Conservation (phyloP, 2,113 vertebrate species). For the Rutilus rutilus region DNA sequence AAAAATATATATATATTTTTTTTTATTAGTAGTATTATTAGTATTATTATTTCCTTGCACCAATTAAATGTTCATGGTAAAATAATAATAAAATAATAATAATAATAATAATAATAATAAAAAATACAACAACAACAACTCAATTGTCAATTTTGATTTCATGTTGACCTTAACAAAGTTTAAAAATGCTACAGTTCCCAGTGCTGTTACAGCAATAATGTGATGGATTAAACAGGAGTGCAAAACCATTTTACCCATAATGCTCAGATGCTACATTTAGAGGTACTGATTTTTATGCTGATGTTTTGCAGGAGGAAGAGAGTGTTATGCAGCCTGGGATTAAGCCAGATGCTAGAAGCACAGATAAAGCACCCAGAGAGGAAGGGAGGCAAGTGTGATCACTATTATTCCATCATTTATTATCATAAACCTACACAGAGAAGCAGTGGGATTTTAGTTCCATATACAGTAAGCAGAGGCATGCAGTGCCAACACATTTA, state of each 20-base stretch:
- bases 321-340: slow-evolving; percentile 46
- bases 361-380: slow-evolving; percentile 43
- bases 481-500: slow-evolving; percentile 25
- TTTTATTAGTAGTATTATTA: no score
- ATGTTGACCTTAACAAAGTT: slow-evolving; percentile 1
- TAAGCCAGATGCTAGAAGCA: slow-evolving; percentile 30
- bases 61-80: no score
- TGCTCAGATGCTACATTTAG: slow-evolving; percentile 8
- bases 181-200: neutral
- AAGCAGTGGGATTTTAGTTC: slow-evolving; percentile 24
- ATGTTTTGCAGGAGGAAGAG: slow-evolving; percentile 47
- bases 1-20: no score
- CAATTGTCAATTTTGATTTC: no score
- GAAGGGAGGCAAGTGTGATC: slow-evolving; percentile 44
- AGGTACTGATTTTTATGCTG: slow-evolving; percentile 29
- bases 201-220: neutral
- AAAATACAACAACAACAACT: no score
- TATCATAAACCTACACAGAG: slow-evolving; percentile 22
- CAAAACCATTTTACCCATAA: slow-evolving; percentile 4
- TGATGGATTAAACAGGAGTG: neutral
- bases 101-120: no score
- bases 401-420: slow-evolving; percentile 42
- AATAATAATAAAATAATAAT: no score
- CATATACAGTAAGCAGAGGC: slow-evolving; percentile 18
- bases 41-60: no score